A percentile compares a stretch with the other conserved stretches of the same genome.
Evolutionary conservation across 2,113 vertebrate species (phyloP).

Genomic region (Rhea americana): DNA sequence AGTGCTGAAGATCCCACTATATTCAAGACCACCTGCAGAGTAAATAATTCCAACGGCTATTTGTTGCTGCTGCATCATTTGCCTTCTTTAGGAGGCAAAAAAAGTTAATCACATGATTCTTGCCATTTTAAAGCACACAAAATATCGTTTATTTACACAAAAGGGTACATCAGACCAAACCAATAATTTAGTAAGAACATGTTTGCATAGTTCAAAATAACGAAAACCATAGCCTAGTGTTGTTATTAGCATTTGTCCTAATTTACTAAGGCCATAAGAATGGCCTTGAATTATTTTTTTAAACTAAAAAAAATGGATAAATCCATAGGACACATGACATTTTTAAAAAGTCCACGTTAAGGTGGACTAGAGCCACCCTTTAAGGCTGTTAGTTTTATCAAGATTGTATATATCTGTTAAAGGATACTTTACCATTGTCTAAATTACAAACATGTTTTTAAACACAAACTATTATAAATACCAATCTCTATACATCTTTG

Average conservation of each 20-base stretch:
- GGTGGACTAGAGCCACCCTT: accelerated
- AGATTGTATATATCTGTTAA: not conserved
- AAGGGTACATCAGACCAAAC: not conserved
- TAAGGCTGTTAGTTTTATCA: not conserved
- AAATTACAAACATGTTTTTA: not conserved
- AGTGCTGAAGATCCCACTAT: not conserved
- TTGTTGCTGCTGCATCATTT: not conserved
- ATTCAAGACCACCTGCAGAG: not conserved
- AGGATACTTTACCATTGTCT: not conserved
- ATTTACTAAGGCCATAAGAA: not conserved
- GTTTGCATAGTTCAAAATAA: not conserved
- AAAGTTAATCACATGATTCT: not conserved
- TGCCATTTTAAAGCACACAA: not conserved
- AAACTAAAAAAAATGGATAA: not conserved
- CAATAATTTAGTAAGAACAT: not conserved
- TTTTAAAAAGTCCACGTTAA: not conserved
- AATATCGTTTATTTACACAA: not conserved
- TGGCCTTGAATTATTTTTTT: not conserved
- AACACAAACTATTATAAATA: not conserved
- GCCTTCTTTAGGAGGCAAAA: not conserved
- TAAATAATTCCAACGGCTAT: not conserved
- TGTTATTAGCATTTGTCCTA: not conserved
- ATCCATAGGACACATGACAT: not conserved
- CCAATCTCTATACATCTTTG: not conserved
- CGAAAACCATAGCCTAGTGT: not conserved